These are phyloP conservation scores for Strix uralensis DNA, from an alignment of 2,113 vertebrate genomes.

Conservation along the genomic window DNA sequence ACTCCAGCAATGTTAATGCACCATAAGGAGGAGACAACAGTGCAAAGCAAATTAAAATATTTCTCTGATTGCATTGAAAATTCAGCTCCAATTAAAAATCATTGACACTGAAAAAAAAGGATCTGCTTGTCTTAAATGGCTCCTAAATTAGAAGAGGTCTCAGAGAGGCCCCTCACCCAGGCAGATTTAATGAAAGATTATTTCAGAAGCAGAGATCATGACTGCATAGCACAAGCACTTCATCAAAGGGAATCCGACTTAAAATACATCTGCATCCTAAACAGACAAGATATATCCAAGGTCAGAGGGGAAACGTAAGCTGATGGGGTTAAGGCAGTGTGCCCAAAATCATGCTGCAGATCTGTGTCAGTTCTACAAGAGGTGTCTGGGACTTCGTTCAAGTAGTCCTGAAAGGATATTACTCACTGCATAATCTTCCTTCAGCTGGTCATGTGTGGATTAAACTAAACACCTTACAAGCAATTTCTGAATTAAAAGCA, in stretches of 20 bases:
- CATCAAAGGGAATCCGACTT: background rate
- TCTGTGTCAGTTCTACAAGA: background rate
- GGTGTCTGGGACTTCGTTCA: background rate
- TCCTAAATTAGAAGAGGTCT: background rate
- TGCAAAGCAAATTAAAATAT: background rate
- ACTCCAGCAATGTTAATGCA: background rate
- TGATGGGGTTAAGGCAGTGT: background rate
- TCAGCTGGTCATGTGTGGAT: background rate
- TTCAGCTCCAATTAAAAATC: constrained; percentile 12
- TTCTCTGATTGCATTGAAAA: constrained; percentile 35
- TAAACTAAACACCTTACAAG: background rate
- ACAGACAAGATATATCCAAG: background rate
- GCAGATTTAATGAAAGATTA: background rate
- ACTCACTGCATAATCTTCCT: background rate
- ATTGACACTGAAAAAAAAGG: background rate
- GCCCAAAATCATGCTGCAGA: background rate
- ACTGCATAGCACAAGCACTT: background rate
- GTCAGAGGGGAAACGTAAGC: background rate
- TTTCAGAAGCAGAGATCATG: background rate
- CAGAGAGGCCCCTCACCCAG: background rate
- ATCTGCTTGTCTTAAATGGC: background rate
- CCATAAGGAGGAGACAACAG: background rate
- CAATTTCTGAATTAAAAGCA: background rate
- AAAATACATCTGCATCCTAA: background rate
- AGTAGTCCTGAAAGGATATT: background rate